phyloP scores from a whole-genome alignment of 2,888 invertebrate species.

The Stratiomys singularior region DNA sequence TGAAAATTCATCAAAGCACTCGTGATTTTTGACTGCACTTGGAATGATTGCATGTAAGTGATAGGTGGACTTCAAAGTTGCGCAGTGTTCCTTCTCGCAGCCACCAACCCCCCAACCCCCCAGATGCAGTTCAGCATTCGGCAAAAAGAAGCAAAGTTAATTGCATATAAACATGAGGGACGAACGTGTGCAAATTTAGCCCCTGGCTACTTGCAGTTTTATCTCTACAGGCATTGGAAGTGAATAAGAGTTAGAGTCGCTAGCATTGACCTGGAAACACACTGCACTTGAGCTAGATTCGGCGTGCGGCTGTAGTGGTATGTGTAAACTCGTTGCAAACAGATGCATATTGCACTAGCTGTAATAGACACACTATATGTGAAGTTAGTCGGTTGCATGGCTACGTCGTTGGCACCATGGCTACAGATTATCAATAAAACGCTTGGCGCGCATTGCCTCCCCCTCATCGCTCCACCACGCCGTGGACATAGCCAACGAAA shows the following conservation, averaged over 20 bases:
- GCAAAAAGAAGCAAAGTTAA: slow-evolving; percentile 16
- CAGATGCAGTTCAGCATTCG: neutral
- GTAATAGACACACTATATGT: neutral
- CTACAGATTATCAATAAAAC: no score
- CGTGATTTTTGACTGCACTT: slow-evolving; percentile 4
- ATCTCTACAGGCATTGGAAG: slow-evolving; percentile 49
- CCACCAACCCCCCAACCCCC: neutral
- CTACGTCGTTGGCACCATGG: no score
- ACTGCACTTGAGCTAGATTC: slow-evolving; percentile 66
- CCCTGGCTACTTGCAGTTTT: slow-evolving; percentile 48
- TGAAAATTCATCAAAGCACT: neutral
- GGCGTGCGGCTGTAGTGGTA: slow-evolving; percentile 40
- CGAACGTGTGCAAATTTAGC: slow-evolving; percentile 48
- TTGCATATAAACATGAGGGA: slow-evolving; percentile 46
- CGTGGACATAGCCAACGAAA: neutral
- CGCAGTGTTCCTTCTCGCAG: neutral
- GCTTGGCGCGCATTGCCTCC: no score
- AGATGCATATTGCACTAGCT: slow-evolving; percentile 19
- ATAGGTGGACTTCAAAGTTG: neutral
- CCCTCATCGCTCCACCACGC: no score
- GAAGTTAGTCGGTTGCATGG: no score
- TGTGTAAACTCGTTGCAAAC: neutral
- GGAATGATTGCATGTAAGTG: neutral
- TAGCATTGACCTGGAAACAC: slow-evolving; percentile 67
- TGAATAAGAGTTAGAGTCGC: slow-evolving; percentile 47